A percentile compares a stretch with the other conserved stretches of the same genome.
phyloP scores from a whole-genome alignment of 2,113 vertebrate species.

The Tragulus kanchil region DNA sequence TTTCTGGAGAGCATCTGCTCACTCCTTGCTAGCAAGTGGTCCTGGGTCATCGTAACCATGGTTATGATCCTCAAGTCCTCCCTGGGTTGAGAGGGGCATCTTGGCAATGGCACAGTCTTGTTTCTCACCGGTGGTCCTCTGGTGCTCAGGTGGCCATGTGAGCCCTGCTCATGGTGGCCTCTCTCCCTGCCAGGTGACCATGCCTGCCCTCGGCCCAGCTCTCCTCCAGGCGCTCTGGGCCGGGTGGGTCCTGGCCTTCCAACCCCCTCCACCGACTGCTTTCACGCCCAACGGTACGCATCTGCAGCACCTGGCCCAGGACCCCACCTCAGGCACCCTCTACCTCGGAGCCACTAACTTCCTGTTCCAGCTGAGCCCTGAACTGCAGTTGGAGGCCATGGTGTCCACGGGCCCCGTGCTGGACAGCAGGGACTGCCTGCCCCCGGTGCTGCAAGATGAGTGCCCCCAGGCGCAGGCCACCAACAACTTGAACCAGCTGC shows the following conservation, averaged over 20 bases:
- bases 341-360: slow-evolving; percentile 95
- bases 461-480: slow-evolving; percentile 94
- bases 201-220: slow-evolving; percentile 92
- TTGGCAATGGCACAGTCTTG: not conserved
- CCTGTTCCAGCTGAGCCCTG: slow-evolving; percentile 94
- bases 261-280: slow-evolving; percentile 81
- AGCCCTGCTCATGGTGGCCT: not conserved
- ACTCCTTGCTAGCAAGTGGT: not conserved
- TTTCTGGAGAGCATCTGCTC: not conserved
- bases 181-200: slow-evolving; percentile 89
- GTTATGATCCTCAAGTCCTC: not conserved
- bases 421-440: slow-evolving; percentile 96
- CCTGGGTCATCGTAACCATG: not conserved
- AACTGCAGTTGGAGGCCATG: slow-evolving; percentile 89
- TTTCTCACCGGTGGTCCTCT: not conserved
- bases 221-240: slow-evolving; percentile 88
- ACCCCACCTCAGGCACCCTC: slow-evolving; percentile 91
- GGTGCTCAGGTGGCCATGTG: not conserved
- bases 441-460: slow-evolving; percentile 92
- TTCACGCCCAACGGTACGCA: slow-evolving; percentile 91
- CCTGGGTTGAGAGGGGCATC: not conserved
- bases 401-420: slow-evolving; percentile 93
- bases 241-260: slow-evolving; percentile 87
- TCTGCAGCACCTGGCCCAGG: slow-evolving; percentile 95
- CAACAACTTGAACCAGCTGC: slow-evolving; percentile 96